Percentiles rank a stretch among this genome's conserved stretches.
phyloP scores from a whole-genome alignment of 2,888 invertebrate genomes.

The Lasioglossum pauxillum region DNA sequence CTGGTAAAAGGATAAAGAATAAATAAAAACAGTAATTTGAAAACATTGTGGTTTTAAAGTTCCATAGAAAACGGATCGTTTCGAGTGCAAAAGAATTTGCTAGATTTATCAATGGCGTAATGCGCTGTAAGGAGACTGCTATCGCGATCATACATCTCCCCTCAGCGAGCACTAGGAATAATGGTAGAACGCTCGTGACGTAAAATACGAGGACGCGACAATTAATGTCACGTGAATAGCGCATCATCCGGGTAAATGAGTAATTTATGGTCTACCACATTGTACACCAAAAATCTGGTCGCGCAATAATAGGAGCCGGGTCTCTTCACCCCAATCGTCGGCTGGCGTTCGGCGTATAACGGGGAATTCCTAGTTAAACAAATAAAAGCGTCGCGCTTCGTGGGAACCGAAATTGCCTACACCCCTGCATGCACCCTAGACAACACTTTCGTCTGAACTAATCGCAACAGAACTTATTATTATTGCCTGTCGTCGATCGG shows the following conservation, averaged over 20 bases:
- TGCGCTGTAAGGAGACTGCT: slow-evolving; percentile 7
- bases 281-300: slow-evolving; percentile 18
- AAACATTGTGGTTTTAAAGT: background rate
- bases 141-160: slow-evolving; percentile 8
- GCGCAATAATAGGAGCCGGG: slow-evolving; percentile 5
- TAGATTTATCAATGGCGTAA: slow-evolving; percentile 5
- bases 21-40: background rate
- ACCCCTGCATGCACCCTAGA: slow-evolving; percentile 12
- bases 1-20: background rate
- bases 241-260: slow-evolving; percentile 35
- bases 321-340: slow-evolving; percentile 17
- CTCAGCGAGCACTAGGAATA: background rate
- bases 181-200: background rate
- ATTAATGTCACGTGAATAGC: slow-evolving; percentile 35
- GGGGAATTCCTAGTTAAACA: slow-evolving; percentile 45
- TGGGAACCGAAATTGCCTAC: slow-evolving; percentile 53
- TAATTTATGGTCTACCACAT: slow-evolving; percentile 38
- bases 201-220: slow-evolving; percentile 13
- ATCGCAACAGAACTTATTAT: slow-evolving; percentile 42
- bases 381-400: slow-evolving; percentile 45
- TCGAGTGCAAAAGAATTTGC: background rate
- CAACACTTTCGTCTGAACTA: slow-evolving; percentile 33
- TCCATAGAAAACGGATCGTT: background rate
- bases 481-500: slow-evolving; percentile 17
- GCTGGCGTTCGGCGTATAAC: background rate